Percentiles rank a stretch among this genome's conserved stretches.
phyloP scores from a whole-genome alignment of 2,113 vertebrate species.

The Colossoma macropomum region DNA sequence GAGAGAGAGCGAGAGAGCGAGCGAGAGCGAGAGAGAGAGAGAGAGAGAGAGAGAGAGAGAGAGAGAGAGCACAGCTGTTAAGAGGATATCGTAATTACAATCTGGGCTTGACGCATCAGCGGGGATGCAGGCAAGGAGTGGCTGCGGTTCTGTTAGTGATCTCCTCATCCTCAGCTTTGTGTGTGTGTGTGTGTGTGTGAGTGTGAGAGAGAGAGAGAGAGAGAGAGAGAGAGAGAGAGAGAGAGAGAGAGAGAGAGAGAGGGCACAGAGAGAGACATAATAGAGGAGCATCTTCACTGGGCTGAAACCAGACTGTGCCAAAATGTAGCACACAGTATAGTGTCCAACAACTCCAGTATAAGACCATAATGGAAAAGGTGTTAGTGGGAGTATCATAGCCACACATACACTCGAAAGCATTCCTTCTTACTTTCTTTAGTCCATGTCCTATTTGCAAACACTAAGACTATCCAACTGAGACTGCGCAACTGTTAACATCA shows the following conservation, averaged over 20 bases:
- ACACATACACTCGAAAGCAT: neutral
- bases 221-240: neutral
- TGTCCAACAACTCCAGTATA: slow-evolving; percentile 8
- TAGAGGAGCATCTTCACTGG: slow-evolving; percentile 16
- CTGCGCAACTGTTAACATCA: too few relatives aligned
- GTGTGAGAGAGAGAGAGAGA: slow-evolving; percentile 5
- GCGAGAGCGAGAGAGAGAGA: slow-evolving; percentile 8
- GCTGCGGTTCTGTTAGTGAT: slow-evolving; percentile 1
- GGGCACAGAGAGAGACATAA: neutral
- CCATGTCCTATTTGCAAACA: neutral
- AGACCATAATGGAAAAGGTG: slow-evolving; percentile 7
- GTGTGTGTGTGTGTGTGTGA: neutral
- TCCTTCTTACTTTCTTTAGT: neutral
- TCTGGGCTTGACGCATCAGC: slow-evolving; percentile 39
- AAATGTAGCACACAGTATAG: neutral
- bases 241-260: neutral
- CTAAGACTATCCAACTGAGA: too few relatives aligned
- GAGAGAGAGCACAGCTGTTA: neutral
- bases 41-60: slow-evolving; percentile 18
- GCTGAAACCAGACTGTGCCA: slow-evolving; percentile 2
- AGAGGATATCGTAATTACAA: slow-evolving; percentile 53
- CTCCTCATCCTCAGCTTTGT: neutral
- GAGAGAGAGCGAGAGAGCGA: slow-evolving; percentile 1
- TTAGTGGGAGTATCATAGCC: neutral
- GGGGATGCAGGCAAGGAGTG: neutral